A percentile compares a stretch with the other conserved stretches of the same genome.
phyloP scores from a whole-genome alignment of 2,888 invertebrate species.

The Sialis fuliginosa region DNA sequence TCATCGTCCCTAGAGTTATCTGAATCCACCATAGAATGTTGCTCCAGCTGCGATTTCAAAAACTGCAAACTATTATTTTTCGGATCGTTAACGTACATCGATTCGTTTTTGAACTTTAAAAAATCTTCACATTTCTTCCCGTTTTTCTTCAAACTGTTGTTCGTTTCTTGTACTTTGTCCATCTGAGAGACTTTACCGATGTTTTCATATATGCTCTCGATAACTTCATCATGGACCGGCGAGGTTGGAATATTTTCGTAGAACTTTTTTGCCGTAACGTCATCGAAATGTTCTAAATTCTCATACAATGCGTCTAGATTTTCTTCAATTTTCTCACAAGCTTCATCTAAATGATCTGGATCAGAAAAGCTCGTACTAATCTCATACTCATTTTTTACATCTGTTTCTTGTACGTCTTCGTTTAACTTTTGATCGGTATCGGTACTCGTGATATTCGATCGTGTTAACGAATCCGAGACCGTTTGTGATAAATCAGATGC shows the following conservation, averaged over 20 bases:
- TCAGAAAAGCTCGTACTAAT: background rate
- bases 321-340: background rate
- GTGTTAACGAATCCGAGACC: background rate
- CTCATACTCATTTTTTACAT: background rate
- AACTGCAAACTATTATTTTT: constrained; percentile 1
- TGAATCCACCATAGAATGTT: constrained; percentile 5
- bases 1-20: constrained; percentile 10
- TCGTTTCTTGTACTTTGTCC: background rate
- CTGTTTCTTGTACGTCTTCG: too few species aligned
- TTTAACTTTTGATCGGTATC: background rate
- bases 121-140: background rate
- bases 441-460: background rate
- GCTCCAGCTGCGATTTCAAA: constrained; percentile 5
- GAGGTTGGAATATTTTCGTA: constrained; percentile 5
- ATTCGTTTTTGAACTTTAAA: constrained; percentile 8
- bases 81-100: constrained; percentile 12
- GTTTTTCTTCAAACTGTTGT: background rate
- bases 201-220: constrained; percentile 11
- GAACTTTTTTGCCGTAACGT: constrained; percentile 1
- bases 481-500: background rate
- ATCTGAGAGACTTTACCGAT: constrained; percentile 7
- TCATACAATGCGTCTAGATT: background rate
- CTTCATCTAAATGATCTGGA: background rate
- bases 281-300: background rate
- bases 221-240: constrained; percentile 9